Conservation (phyloP, 2,888 invertebrate genomes). For the Uloborus plumipes region DNA sequence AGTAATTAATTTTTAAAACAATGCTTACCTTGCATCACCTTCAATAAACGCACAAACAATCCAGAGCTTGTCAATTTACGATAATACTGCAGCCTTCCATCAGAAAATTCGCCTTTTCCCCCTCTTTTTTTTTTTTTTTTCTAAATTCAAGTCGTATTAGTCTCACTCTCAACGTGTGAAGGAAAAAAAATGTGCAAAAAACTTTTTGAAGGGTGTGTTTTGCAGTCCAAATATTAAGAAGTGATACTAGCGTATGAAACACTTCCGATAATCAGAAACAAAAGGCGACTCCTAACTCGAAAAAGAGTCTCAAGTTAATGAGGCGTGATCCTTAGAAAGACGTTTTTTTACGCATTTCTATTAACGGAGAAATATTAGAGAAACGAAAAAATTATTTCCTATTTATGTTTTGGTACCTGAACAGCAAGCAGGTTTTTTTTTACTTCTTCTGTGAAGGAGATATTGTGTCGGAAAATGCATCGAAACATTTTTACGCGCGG, state of each 20-base stretch:
- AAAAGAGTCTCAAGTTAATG: slow-evolving; percentile 38
- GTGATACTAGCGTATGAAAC: slow-evolving; percentile 17
- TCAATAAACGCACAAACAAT: slow-evolving; percentile 15
- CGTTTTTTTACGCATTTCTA: too few relatives aligned
- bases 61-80: slow-evolving; percentile 37
- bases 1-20: slow-evolving; percentile 42
- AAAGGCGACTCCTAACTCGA: slow-evolving; percentile 24
- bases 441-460: too few relatives aligned
- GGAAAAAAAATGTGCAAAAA: slow-evolving; percentile 3
- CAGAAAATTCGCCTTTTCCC: background rate
- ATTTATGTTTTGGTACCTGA: too few relatives aligned
- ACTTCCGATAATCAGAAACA: slow-evolving; percentile 39
- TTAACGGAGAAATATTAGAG: too few relatives aligned
- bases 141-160: slow-evolving; percentile 15
- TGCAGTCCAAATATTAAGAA: slow-evolving; percentile 21
- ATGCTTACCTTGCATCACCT: slow-evolving; percentile 10
- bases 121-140: background rate
- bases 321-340: slow-evolving; percentile 29
- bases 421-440: too few relatives aligned
- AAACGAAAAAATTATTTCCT: too few relatives aligned
- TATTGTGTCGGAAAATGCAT: too few relatives aligned
- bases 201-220: too few relatives aligned
- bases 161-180: slow-evolving; percentile 1
- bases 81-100: slow-evolving; percentile 8
- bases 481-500: too few relatives aligned